Base-by-base conservation (phyloP, 2,888 invertebrate species). In the Melanchra persicariae region DNA sequence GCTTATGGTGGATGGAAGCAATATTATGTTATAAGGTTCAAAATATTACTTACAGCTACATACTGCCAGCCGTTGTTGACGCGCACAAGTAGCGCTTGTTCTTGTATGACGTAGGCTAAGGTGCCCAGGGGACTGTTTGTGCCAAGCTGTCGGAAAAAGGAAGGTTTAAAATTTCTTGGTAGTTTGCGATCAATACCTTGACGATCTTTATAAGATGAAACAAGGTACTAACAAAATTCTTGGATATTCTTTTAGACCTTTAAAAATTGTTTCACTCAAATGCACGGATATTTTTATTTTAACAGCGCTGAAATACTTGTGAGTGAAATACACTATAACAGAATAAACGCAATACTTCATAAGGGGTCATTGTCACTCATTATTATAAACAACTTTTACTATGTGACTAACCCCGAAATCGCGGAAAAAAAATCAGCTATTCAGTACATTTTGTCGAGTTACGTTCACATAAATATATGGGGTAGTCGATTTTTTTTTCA, bases 51-150 rank as follows among this genome's bases (percentile, higher is more conserved):
- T 94, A 99, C 99, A 93, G 98, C 97, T 84, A 99, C 98, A 88
- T 99, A 99, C 91, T 98, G 98, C 99, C 99, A 99, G 68, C 99
- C 99, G 89, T 97, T 98, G 93, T 98, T 98, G 86, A 99, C 98
- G 87, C 99, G 97, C 45, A 99, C 98, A 66, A 99, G 97, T 43
- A 99, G 95, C 3, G 98, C 98, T 95, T 99, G 98, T 92, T 99
- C 99, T 92, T 98, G 98, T 85, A 98, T 97, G 78, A 99, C 97
- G 92, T 99, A 99, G 45, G 99, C 99, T 90, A 99, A 93, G 51
- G 99, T 98, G 74, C 99, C 99, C 59, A 98, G 97, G 87, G 94
- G 95, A 86, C 92, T 93, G 82, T 86, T 96, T 92, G 82, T 90
- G 62, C 95, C 96, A 54, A 95, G 87, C 96, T 96, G 89, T 82